Evolutionary conservation across 92 coral and sea anemone species (phyloP).

Genomic region (Epizoanthus fatuus): DNA sequence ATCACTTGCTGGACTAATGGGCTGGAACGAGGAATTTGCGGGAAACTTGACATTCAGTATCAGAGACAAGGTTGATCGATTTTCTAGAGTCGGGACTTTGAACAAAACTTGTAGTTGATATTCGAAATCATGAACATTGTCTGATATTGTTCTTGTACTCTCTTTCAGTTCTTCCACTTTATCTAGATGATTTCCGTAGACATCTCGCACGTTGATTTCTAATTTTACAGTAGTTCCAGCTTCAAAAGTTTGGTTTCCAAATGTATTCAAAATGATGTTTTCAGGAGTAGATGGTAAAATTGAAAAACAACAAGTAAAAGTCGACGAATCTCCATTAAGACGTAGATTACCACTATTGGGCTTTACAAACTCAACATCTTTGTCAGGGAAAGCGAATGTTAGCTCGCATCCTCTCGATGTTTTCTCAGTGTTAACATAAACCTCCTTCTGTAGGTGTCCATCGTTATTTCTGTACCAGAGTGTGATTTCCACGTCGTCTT

Average conservation of each 20-base stretch:
- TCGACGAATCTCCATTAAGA: neutral
- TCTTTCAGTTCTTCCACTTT: neutral
- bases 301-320: neutral
- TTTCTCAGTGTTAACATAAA: slow-evolving; percentile 15
- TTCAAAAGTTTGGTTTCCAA: neutral
- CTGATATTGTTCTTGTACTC: neutral
- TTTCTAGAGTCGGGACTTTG: no score
- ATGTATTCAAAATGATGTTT: neutral
- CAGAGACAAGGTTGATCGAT: no score
- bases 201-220: neutral
- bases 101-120: no score
- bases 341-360: neutral
- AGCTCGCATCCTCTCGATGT: neutral
- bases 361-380: neutral
- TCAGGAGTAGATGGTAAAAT: slow-evolving; percentile 11
- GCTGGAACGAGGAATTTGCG: neutral
- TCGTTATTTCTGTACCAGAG: neutral
- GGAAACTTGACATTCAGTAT: no score
- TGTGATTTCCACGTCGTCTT: neutral
- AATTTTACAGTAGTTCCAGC: slow-evolving; percentile 8
- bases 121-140: neutral
- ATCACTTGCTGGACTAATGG: neutral
- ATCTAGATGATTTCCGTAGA: slow-evolving; percentile 17
- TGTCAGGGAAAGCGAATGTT: neutral
- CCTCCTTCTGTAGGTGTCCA: neutral